Base-by-base conservation (phyloP, 2,888 invertebrate genomes). In the Argyresthia goedartella region DNA sequence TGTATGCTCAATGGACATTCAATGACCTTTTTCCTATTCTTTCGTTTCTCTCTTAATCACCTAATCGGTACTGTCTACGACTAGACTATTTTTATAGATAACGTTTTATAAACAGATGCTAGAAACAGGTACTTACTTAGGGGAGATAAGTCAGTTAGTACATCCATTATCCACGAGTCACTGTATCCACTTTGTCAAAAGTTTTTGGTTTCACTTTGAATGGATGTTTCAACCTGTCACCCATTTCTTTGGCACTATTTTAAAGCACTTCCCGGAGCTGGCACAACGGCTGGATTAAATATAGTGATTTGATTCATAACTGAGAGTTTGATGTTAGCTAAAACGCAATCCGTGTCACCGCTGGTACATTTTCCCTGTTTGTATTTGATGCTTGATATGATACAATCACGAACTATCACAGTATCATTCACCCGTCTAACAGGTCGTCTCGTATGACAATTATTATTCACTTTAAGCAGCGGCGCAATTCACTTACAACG, bases 191-290 rank as follows among this genome's bases (percentile, higher is more conserved):
- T 41, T 50, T 48, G 49, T 56, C 39, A 56, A 71, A 65, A 64
- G 78, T 74, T 71, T 70, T 76, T 61, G 60, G 70, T 81, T 81
- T 84, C 73, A 79, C 78, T 79, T 75, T 82, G 55, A 73, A 78
- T 71, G 80, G 82, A 66, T 78, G 76, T 66, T 78, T 81, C 52
- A 80, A 70, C 58, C 72, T 79, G 75, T 81, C 82, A 79, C 78
- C 85, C 85, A 86, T 86, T 74, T 79, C 82, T 81, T 67, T 36
- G 56, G 66, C 68, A 74, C 76, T 72, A 69, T 69, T 63, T 53
- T 50, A 49, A 47, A 4, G 10, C 35, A 15, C 46, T 10, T 39
- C 25, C 25, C 25, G 25, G 25, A 25, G 8, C 49, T 16, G 35
- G 50, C 39, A 39, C 39, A 39, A 9, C 1, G 39, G 9, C 39